Evolutionary conservation across 2,797 vertebrate genomes (phyloP), one percentile per base, ranked within the genome.

Genomic region (Cuniculus paca): DNA sequence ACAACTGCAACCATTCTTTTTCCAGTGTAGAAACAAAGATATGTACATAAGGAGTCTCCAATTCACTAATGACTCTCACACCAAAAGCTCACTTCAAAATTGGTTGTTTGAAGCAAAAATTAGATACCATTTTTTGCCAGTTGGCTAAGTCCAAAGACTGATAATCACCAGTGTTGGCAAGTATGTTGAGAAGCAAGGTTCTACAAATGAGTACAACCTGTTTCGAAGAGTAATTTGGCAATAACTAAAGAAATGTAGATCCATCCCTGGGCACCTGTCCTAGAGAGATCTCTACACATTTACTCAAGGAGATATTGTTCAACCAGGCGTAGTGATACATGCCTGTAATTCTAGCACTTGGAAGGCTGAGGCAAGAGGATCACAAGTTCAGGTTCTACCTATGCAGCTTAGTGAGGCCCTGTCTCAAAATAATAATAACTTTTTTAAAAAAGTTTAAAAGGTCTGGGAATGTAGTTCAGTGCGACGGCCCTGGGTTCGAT

Each of bases 211-310:
- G n/a, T 68, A 90, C 39, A 77, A 39, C 1, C 17, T 52, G 65
- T 95, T 95, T 28, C 42, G 26, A 65, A 88, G 24, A 74, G 17
- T 52, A 88, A 94, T 56, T 93, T 93, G 92, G 19, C 34, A 95
- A 22, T 81, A 68, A 54, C 48, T 81, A 50, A 28, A 93, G 87
- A 94, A 78, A 20, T 45, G 72, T 56, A 52, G 4, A 20, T 56
- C 26, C 48, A 54, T 80, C 89, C 83, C 75, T 63, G 14, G 52
- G 16, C 34, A 79, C 34, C 52, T 83, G 65, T 22, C 63, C 72
- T 94, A 54, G 7, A 90, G 34, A 70, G 48, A 60, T 13, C 52
- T 7, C 31, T 52, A 63, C 11, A 82, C 8, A 79, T 68, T 52
- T 42, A 70, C 28, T 83, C 75, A 80, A 78, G 61, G 45, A 91